A percentile compares a stretch with the other conserved stretches of the same genome.
phyloP scores from a whole-genome alignment of 1,140 invertebrate species.

The Homalodisca vitripennis region DNA sequence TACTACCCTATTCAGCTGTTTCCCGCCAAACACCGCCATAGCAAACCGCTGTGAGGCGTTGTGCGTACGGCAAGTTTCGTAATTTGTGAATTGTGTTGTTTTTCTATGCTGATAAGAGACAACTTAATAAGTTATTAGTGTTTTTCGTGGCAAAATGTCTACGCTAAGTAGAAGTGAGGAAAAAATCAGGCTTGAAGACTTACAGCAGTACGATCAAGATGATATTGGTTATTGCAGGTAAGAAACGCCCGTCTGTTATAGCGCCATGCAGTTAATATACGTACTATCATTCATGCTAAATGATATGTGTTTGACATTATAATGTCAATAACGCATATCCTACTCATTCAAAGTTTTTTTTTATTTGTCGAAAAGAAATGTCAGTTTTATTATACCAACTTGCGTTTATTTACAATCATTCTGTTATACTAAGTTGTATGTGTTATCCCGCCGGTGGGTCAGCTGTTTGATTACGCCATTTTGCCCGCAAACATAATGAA shows the following conservation, averaged over 20 bases:
- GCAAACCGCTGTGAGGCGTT: constrained; percentile 55
- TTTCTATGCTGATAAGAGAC: constrained; percentile 36
- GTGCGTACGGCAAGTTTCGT: constrained; percentile 38
- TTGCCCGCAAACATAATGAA: no score
- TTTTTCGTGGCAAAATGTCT: constrained; percentile 43
- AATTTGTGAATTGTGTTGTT: constrained; percentile 38
- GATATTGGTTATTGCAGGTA: constrained; percentile 49
- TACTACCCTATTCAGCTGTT: constrained; percentile 58
- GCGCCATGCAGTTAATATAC: no score
- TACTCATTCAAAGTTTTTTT: no score
- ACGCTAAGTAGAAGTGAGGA: constrained; percentile 45
- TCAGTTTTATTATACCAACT: no score
- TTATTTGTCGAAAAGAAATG: no score
- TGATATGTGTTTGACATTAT: no score
- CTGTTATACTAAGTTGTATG: no score
- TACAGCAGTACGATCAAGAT: constrained; percentile 48
- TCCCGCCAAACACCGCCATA: constrained; percentile 63
- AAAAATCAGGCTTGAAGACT: constrained; percentile 46
- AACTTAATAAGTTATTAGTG: constrained; percentile 33
- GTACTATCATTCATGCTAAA: no score
- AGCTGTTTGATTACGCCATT: no score
- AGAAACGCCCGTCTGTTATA: constrained; percentile 28
- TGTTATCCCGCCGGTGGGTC: no score
- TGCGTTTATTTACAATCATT: no score
- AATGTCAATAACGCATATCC: no score